Evolutionary conservation across 1,140 invertebrate genomes (phyloP), one percentile per base, ranked within the genome.

Genomic region (Meloidogyne exigua): DNA sequence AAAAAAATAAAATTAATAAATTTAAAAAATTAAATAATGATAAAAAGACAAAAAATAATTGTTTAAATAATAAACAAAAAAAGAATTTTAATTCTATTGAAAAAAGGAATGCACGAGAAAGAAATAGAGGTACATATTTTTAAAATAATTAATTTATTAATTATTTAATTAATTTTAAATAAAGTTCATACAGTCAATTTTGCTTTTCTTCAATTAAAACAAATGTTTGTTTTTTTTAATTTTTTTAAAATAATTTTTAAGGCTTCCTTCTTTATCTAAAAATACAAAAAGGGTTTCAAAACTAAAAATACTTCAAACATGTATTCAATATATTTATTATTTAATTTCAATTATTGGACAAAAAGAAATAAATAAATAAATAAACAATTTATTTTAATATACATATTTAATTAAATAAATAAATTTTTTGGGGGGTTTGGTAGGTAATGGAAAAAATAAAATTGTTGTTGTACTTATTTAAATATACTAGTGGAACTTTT

Each of bases 241-340:
- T 13, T 70, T 12, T 23, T 32, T 23, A n/a, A 68, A 26, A n/a
- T 42, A 18, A 15, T 70, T 68, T 69, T n/a, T 71, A 57, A 73
- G 72, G 49, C 57, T 77, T 23, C 76, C 76, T n/a, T 57, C 62
- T 5, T 49, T 77, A 23, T 23, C 67, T 13, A 69, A 68, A 28
- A 77, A 77, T 39, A 63, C 69, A 26, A 84, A 84, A 70, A 65
- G 83, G 49, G 83, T 84, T n/a, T 84, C 83, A 42, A 84, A 84
- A 71, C 64, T 84, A 42, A 81, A 82, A 57, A 84, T 84, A 63
- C 77, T 84, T 26, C 66, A 72, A 57, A 80, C 83, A 25, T 76
- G 78, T 10, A 84, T 84, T 25, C 68, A 67, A 44, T 80, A 83
- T 79, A 84, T 84, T 26, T 64, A 84, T n/a, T 64, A 49, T 13